These are phyloP conservation scores for Hydrochoerus hydrochaeris DNA, from an alignment of 2,113 vertebrate genomes.

Conservation along the genomic window DNA sequence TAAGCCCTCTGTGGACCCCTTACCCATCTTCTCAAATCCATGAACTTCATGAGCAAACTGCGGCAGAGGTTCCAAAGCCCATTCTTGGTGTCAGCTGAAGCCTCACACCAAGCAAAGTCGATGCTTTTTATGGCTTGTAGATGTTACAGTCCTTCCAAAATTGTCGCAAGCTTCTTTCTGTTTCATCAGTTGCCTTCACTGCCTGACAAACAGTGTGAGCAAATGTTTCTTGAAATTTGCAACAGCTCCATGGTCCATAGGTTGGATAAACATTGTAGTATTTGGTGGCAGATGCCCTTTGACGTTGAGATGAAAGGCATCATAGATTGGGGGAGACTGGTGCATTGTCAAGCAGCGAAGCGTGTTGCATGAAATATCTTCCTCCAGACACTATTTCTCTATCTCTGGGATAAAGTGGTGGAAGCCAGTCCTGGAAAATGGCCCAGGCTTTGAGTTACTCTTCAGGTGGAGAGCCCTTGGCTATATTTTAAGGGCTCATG, in stretches of 20 bases:
- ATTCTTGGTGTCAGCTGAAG: neutral
- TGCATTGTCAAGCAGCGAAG: neutral
- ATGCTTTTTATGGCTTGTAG: neutral
- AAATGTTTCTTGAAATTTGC: neutral
- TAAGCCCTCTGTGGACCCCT: neutral
- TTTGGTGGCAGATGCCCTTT: neutral
- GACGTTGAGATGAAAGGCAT: neutral
- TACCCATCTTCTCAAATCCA: neutral
- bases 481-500: too few species aligned
- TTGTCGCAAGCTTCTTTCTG: neutral
- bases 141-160: neutral
- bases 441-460: neutral
- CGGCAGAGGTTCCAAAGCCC: neutral
- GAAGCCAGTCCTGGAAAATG: neutral
- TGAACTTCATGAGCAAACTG: neutral
- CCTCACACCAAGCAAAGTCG: neutral
- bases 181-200: neutral
- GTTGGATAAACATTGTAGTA: neutral
- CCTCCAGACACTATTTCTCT: neutral
- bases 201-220: neutral
- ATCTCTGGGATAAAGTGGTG: neutral
- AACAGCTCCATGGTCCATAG: neutral
- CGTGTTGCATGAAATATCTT: neutral
- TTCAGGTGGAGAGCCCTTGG: too few species aligned
- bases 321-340: neutral